These are phyloP conservation scores for Lagodon rhomboides DNA, from an alignment of 2,797 vertebrate species.

Conservation along the genomic window DNA sequence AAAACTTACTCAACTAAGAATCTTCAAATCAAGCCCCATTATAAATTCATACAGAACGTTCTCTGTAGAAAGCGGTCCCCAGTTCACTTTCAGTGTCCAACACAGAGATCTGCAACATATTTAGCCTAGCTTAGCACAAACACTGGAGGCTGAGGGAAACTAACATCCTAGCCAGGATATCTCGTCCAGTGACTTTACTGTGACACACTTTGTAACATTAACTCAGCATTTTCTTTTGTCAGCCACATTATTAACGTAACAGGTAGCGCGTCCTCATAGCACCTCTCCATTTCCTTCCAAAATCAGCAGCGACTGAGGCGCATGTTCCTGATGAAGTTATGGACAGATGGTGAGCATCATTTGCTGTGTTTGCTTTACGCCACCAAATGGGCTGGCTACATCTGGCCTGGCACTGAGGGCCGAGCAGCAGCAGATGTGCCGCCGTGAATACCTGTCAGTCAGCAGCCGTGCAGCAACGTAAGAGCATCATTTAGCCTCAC, in stretches of 20 bases:
- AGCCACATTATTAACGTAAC: background rate
- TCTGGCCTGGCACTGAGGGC: slow-evolving; percentile 84
- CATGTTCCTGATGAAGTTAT: slow-evolving; percentile 78
- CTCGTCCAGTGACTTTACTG: no score
- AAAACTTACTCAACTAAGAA: no score
- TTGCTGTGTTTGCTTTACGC: slow-evolving; percentile 83
- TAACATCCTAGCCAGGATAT: no score
- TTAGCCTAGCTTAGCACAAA: slow-evolving; percentile 2
- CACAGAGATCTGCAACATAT: background rate
- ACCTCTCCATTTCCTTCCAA: slow-evolving; percentile 30
- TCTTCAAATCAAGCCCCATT: no score
- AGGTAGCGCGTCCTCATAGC: slow-evolving; percentile 8
- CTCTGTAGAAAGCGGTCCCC: background rate
- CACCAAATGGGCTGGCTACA: slow-evolving; percentile 88
- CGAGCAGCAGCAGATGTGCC: slow-evolving; percentile 77
- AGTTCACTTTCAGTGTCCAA: no score
- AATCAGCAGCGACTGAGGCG: slow-evolving; percentile 27
- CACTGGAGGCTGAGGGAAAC: background rate
- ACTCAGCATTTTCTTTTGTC: no score
- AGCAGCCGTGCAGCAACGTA: slow-evolving; percentile 60
- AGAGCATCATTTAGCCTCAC: slow-evolving; percentile 77
- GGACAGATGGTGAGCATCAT: slow-evolving; percentile 89
- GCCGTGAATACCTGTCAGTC: slow-evolving; percentile 76
- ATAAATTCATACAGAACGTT: no score
- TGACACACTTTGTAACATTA: no score